Conservation (phyloP, 2,888 invertebrate genomes). For the Prenolepis imparis region DNA sequence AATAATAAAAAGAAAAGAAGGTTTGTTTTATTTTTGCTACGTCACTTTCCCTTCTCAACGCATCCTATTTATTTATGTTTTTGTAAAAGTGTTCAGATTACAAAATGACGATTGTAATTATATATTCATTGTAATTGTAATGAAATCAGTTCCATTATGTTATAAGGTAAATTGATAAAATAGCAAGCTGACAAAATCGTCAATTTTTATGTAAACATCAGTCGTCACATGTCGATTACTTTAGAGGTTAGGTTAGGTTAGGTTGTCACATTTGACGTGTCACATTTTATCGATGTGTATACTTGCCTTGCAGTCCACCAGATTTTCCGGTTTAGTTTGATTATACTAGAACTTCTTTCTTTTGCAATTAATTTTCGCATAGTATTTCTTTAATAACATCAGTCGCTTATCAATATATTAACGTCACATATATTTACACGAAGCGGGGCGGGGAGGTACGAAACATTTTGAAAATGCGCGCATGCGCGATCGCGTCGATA, state of each 20-base stretch:
- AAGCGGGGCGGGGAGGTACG: no score
- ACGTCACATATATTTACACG: no score
- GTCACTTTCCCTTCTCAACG: neutral
- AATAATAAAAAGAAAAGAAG: neutral
- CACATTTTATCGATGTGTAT: no score
- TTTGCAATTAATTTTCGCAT: no score
- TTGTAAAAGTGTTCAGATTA: neutral
- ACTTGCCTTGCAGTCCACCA: no score
- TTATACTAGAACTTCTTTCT: no score
- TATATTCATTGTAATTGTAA: neutral
- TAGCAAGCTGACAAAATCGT: neutral
- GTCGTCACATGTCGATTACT: neutral
- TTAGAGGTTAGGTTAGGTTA: neutral
- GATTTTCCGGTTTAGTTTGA: no score
- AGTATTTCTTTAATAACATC: no score
- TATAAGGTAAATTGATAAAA: neutral
- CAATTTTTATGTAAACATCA: slow-evolving; percentile 8
- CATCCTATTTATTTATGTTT: neutral
- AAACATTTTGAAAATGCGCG: no score
- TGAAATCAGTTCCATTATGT: neutral
- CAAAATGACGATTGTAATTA: neutral
- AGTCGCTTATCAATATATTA: no score
- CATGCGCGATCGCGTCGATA: no score
- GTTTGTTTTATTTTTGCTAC: neutral
- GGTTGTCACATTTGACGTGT: no score